Percentiles rank a stretch among this genome's conserved stretches.
Conservation (phyloP, 2,113 vertebrate species). For the Dasyurus viverrinus region DNA sequence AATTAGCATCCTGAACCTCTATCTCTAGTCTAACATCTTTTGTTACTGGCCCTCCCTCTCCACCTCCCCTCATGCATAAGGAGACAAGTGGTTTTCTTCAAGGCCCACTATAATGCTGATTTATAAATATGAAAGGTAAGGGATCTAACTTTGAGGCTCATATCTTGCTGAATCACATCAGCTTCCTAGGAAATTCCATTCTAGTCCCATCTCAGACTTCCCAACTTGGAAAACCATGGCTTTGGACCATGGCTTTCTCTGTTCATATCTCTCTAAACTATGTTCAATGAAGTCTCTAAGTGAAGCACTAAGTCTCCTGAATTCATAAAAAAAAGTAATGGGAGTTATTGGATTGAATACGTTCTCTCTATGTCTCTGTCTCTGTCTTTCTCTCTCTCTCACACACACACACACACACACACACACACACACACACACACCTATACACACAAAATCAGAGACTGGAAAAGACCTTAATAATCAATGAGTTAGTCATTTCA, state of each 20-base stretch:
- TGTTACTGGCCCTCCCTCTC: conserved; percentile 33
- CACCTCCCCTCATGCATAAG: background rate
- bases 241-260: background rate
- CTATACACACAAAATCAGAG: background rate
- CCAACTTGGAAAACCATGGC: background rate
- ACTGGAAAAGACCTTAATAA: background rate
- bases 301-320: background rate
- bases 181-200: background rate
- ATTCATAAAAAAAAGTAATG: background rate
- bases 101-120: conserved; percentile 13
- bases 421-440: background rate
- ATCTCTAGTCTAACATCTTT: conserved; percentile 59
- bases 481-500: background rate
- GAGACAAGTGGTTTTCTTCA: background rate
- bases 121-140: background rate
- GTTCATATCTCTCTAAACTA: background rate
- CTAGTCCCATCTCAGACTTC: background rate
- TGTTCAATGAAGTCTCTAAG: background rate
- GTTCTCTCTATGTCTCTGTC: background rate
- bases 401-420: background rate
- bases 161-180: background rate
- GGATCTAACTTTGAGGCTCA: background rate
- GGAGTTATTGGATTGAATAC: background rate
- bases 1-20: conserved; percentile 69
- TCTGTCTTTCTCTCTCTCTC: too few relatives aligned